These are phyloP conservation scores for Butorides virescens DNA, from an alignment of 2,113 vertebrate genomes.

Conservation along the genomic window DNA sequence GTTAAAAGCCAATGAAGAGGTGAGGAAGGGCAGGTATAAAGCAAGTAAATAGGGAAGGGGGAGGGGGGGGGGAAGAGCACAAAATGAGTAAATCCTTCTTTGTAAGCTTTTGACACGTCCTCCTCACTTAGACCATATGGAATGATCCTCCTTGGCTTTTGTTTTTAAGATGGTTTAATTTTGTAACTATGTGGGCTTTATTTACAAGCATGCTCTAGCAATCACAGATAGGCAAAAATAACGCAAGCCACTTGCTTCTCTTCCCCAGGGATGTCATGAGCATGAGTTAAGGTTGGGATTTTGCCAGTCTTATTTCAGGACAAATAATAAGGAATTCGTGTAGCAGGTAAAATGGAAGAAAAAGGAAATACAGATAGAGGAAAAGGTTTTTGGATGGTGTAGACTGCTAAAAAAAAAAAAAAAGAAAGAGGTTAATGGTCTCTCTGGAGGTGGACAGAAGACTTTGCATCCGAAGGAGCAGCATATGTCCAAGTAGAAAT, in stretches of 20 bases:
- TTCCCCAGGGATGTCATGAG: background rate
- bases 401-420: background rate
- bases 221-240: background rate
- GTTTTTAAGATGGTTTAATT: conserved; percentile 6
- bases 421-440: background rate
- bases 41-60: background rate
- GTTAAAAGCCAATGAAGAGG: background rate
- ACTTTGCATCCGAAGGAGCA: background rate
- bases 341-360: background rate
- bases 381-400: background rate
- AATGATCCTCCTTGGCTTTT: background rate
- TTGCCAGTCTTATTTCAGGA: background rate
- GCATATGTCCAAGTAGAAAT: background rate
- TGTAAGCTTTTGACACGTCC: background rate
- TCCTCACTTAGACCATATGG: background rate
- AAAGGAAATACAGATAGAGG: background rate
- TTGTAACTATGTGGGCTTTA: background rate
- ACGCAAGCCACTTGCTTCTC: background rate
- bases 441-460: background rate
- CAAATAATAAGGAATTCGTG: background rate
- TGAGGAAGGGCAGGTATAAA: background rate
- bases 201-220: background rate
- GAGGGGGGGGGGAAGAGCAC: background rate
- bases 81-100: background rate
- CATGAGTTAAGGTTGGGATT: background rate